These are phyloP conservation scores for Steinernema khuongi DNA, from an alignment of 1,140 invertebrate species.

Conservation along the genomic window DNA sequence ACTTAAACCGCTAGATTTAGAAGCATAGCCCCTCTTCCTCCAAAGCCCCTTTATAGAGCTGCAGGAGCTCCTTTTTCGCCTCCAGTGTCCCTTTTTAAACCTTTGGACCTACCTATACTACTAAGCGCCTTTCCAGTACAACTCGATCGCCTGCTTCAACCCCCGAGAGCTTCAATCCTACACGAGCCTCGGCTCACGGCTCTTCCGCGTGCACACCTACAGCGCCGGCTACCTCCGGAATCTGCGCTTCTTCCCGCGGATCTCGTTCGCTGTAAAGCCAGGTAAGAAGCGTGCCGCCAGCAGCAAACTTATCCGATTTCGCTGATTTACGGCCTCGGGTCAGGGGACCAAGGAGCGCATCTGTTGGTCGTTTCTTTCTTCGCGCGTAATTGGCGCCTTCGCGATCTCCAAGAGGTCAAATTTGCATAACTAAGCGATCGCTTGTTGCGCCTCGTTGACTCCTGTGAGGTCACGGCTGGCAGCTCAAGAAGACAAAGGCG, in stretches of 20 bases:
- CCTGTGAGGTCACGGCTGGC: not conserved
- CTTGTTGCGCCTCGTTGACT: constrained; percentile 12
- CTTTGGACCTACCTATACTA: too few relatives aligned
- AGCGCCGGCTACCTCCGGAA: constrained; percentile 46
- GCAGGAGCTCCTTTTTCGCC: too few relatives aligned
- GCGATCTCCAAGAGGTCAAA: not conserved
- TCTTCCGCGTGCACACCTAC: constrained; percentile 51
- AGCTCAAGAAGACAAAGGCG: not conserved
- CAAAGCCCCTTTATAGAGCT: too few relatives aligned
- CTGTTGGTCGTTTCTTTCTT: not conserved
- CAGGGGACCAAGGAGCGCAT: not conserved
- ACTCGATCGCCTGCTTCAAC: constrained; percentile 41
- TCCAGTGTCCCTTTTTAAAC: not conserved
- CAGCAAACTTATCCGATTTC: not conserved
- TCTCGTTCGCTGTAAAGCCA: constrained; percentile 41
- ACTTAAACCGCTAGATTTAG: too few relatives aligned
- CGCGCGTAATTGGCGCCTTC: not conserved
- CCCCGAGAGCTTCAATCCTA: constrained; percentile 36
- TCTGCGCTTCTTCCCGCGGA: constrained; percentile 46
- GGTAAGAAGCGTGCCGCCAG: constrained; percentile 21
- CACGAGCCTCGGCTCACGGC: constrained; percentile 39
- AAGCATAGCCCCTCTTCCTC: too few relatives aligned
- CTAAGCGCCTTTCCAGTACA: constrained; percentile 23
- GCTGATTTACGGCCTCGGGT: not conserved
- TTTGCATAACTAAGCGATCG: constrained; percentile 15